A percentile compares a stretch with the other conserved stretches of the same genome.
Conservation (phyloP, 2,113 vertebrate genomes). For the Mastomys coucha region DNA sequence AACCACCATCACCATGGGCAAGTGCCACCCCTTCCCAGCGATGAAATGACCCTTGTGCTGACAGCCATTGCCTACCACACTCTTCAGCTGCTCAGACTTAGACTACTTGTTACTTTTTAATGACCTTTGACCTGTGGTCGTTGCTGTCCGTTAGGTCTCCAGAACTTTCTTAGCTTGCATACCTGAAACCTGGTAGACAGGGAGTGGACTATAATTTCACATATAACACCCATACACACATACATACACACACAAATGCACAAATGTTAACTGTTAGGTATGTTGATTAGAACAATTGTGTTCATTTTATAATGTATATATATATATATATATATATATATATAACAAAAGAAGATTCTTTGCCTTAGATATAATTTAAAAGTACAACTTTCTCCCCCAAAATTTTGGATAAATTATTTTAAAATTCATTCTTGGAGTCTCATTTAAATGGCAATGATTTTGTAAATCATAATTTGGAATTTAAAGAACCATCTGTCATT, state of each 20-base stretch:
- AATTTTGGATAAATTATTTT: neutral
- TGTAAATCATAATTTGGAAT: constrained; percentile 20
- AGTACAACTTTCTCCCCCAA: neutral
- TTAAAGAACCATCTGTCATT: constrained; percentile 21
- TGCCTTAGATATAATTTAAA: neutral
- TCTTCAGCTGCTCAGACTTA: no score
- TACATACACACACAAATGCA: neutral
- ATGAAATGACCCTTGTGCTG: no score
- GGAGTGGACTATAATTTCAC: neutral
- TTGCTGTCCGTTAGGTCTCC: neutral
- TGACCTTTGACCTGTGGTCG: neutral
- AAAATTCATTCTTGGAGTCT: constrained; percentile 35
- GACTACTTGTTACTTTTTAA: neutral
- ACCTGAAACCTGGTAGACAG: neutral
- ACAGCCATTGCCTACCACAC: no score
- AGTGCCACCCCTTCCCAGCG: no score
- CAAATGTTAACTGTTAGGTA: neutral
- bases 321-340: neutral
- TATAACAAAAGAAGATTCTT: neutral
- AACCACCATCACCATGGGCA: no score
- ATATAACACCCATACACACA: neutral
- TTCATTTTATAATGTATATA: neutral
- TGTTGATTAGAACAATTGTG: neutral
- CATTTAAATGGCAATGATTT: constrained; percentile 16
- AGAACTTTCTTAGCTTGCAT: neutral